Evolutionary conservation across 2,113 vertebrate genomes (phyloP).

Genomic region (Danionella cerebrum): DNA sequence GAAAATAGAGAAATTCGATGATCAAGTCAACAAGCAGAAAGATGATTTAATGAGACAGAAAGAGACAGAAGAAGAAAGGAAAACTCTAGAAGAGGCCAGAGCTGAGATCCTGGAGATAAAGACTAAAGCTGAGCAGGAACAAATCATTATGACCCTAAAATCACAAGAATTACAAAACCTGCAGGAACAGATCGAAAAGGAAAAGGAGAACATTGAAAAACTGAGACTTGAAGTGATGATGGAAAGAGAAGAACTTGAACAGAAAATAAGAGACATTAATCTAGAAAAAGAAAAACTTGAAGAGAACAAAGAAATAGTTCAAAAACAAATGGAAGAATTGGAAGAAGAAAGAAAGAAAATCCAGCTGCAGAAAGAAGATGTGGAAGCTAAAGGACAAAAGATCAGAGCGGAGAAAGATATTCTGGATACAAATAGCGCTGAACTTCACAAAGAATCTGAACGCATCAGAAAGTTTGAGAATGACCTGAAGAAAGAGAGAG

Average conservation of each 20-base stretch:
- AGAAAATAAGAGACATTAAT: not conserved
- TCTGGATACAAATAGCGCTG: not conserved
- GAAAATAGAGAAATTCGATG: not conserved
- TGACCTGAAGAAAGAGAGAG: not conserved
- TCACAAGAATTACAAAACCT: too few relatives aligned
- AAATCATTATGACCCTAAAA: too few relatives aligned
- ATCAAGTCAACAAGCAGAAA: not conserved
- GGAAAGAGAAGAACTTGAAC: not conserved
- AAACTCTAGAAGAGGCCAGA: not conserved
- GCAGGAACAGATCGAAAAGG: too few relatives aligned
- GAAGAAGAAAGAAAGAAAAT: not conserved
- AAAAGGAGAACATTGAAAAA: not conserved
- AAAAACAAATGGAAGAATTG: not conserved
- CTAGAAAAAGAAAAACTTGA: not conserved
- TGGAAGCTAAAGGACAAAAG: not conserved
- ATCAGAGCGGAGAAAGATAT: not conserved
- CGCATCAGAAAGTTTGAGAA: not conserved
- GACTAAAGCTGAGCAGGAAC: too few relatives aligned
- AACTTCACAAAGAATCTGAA: not conserved
- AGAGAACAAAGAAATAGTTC: not conserved
- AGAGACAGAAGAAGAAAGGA: not conserved
- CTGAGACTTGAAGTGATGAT: not conserved
- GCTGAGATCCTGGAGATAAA: not conserved
- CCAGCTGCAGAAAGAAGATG: not conserved
- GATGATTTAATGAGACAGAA: not conserved